Base-by-base conservation (phyloP, 2,888 invertebrate species). In the Charanyca ferruginea region DNA sequence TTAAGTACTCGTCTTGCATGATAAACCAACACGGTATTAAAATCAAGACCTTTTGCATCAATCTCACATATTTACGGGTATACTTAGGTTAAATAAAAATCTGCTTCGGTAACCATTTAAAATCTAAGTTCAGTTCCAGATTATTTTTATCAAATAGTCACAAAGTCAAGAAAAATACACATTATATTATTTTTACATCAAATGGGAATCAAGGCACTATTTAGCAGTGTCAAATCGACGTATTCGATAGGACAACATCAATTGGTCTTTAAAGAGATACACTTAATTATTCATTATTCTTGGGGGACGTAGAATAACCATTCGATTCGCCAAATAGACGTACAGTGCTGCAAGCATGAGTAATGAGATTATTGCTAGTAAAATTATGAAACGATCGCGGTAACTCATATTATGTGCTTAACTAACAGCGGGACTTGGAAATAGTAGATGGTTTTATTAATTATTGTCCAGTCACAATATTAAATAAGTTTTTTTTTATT, bases 171-270 rank as follows among this genome's bases (percentile, higher is more conserved):
- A 32, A 32, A 32, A 32, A 32, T 11, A 2, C 32, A 32, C 32
- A 11, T 32, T 11, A 22, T 16, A 52, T 42, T 32, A 48, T 63
- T 67, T 76, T 76, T 74, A 75, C 64, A 76, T 65, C 68, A 76
- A 69, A 73, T 75, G 41, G 65, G 44, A 20, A 65, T 69, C 59
- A 69, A 75, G 75, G 75, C 75, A 75, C 75, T 78, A 51, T 58
- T 57, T 28, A 44, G 44, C 23, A 13, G 44, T 25, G 49, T 7
- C 38, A 58, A 51, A 58, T 54, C 11, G 8, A 32, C 41, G 22
- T 42, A 45, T 44, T 25, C 38, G 47, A 32, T 9, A 38, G 8
- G 13, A 11, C 16, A 20, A 52, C 38, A 41, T 20, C n/a, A 3
- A 5, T 13, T 23, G 1, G 20, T 38, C 11, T 35, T 35, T 35